These are phyloP conservation scores for Listronotus bonariensis DNA, from an alignment of 1,140 invertebrate genomes.

Conservation along the genomic window DNA sequence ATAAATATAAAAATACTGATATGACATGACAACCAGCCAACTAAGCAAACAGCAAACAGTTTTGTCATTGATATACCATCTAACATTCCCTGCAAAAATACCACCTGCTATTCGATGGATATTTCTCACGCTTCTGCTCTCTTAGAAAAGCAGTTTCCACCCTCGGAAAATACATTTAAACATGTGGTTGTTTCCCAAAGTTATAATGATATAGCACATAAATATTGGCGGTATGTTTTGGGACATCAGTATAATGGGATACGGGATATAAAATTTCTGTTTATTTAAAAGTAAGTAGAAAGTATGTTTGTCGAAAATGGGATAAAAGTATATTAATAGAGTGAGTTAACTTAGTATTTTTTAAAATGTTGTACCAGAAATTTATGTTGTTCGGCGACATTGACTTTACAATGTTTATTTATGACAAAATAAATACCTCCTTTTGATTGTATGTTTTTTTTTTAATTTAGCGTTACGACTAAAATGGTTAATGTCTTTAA, in stretches of 20 bases:
- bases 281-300: neutral
- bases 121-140: conserved; percentile 11
- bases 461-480: no score
- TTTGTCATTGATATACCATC: conserved; percentile 31
- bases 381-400: no score
- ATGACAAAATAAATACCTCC: no score
- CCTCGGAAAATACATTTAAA: conserved; percentile 21
- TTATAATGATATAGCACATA: conserved; percentile 16
- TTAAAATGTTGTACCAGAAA: no score
- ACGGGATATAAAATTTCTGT: neutral
- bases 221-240: conserved; percentile 13
- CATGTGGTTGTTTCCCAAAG: conserved; percentile 23
- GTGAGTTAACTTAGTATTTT: no score
- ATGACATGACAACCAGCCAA: neutral
- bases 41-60: conserved; percentile 7
- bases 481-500: no score
- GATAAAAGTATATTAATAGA: no score
- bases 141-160: conserved; percentile 20
- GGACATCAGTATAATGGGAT: neutral
- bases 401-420: no score
- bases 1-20: no score
- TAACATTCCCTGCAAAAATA: conserved; percentile 30
- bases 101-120: conserved; percentile 24
- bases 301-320: no score
- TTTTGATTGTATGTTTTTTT: no score